Evolutionary conservation across 2,113 vertebrate genomes (phyloP), one percentile per base, ranked within the genome.

Genomic region (Apus apus): DNA sequence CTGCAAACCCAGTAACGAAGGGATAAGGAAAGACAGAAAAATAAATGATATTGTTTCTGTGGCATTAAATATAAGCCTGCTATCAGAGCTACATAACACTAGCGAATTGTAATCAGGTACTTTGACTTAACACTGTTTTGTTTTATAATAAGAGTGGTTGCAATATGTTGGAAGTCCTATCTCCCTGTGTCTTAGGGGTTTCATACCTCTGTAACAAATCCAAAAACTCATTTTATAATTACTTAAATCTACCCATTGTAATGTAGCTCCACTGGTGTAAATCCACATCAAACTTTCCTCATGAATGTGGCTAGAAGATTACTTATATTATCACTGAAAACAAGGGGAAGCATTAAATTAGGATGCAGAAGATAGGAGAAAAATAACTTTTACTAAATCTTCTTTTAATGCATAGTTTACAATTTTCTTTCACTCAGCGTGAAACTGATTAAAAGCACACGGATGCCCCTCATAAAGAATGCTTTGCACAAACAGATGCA

Each of bases 21-120:
- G 98, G 99, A 99, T 99, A 98, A 99, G 98, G 97, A 98, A 98
- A 98, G 97, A 97, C 97, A 97, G 97, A 98, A 98, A 99, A 99
- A 99, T 99, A 99, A 99, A 99, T 99, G 98, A 99, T 99, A 99
- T 99, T 99, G 98, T 99, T 99, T 99, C 98, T 95, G 97, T 97
- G 98, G 99, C 98, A 99, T 99, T 99, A 99, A 98, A 98, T 97
- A 94, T 99, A 99, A 99, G 98, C 99, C 98, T 93, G 95, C 98
- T 98, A 98, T 98, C 98, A 97, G 98, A 98, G 98, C 98, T 97
- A 98, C 99, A 98, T 98, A 98, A 98, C 98, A 98, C 98, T 98
- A 97, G 92, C 98, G 99, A 99, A 99, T 99, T 98, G 98, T 99
- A 99, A 99, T 99, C 98, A 99, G 99, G 98, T 99, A 98, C 99